Conservation (phyloP, 1,140 invertebrate species). For the Drepana arcuata region DNA sequence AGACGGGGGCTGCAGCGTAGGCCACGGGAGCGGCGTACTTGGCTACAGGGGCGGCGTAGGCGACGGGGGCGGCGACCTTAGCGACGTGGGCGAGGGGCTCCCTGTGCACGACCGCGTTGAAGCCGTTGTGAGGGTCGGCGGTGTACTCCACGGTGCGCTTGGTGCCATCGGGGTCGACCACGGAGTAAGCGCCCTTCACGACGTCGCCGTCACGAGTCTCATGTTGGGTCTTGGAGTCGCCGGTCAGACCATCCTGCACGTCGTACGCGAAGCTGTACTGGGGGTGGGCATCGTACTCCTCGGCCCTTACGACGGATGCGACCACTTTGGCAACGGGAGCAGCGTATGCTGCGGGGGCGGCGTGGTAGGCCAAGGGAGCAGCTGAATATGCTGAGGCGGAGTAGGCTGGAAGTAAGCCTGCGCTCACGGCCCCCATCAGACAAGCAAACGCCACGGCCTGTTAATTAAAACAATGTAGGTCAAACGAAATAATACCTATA, state of each 20-base stretch:
- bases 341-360: conserved; percentile 23
- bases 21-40: conserved; percentile 34
- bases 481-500: too few relatives aligned
- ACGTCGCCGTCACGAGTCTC: conserved; percentile 77
- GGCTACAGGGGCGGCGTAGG: conserved; percentile 17
- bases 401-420: conserved; percentile 27
- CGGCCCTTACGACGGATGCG: conserved; percentile 21
- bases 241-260: conserved; percentile 76
- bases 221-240: conserved; percentile 78
- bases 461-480: too few relatives aligned
- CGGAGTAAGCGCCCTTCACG: conserved; percentile 75
- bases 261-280: conserved; percentile 74
- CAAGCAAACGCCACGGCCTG: conserved; percentile 21
- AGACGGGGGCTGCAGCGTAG: conserved; percentile 29
- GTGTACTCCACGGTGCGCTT: conserved; percentile 79
- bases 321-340: conserved; percentile 28
- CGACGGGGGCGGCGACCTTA: conserved; percentile 31
- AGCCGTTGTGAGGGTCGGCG: conserved; percentile 70
- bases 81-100: conserved; percentile 41
- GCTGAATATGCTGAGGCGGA: conserved; percentile 19
- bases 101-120: conserved; percentile 70
- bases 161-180: conserved; percentile 78
- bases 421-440: conserved; percentile 18
- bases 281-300: conserved; percentile 27
- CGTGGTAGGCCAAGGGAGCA: conserved; percentile 21